These are phyloP conservation scores for Periophthalmodon schlosseri DNA, from an alignment of 2,113 vertebrate genomes.

Conservation along the genomic window DNA sequence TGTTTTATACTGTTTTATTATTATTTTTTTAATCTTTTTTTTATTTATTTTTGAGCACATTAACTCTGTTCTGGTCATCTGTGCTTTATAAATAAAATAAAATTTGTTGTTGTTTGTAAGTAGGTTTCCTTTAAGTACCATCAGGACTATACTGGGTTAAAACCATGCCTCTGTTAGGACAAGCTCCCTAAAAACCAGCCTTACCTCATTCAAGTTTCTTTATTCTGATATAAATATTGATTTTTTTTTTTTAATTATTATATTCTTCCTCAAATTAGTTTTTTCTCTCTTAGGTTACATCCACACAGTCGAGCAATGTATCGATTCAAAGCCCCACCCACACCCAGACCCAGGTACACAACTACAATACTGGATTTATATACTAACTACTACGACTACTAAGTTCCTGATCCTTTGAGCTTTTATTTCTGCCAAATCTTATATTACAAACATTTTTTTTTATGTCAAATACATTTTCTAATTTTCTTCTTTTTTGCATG, in stretches of 20 bases:
- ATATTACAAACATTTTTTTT: background rate
- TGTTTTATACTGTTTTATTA: too few species aligned
- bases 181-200: too few species aligned
- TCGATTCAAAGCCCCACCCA: slow-evolving; percentile 71
- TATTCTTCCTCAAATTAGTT: background rate
- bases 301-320: slow-evolving; percentile 54
- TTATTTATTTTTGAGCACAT: too few species aligned
- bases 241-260: background rate
- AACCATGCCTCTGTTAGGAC: too few species aligned
- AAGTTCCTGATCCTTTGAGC: background rate
- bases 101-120: too few species aligned
- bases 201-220: background rate
- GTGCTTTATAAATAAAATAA: too few species aligned
- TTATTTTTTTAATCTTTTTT: too few species aligned
- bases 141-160: too few species aligned
- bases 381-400: background rate
- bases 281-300: slow-evolving; percentile 47
- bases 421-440: slow-evolving; percentile 6
- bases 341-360: slow-evolving; percentile 43
- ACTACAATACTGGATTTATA: background rate
- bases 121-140: too few species aligned
- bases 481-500: slow-evolving; percentile 52
- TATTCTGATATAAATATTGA: background rate
- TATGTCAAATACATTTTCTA: background rate
- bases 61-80: too few species aligned